Evolutionary conservation across 2,888 invertebrate species (phyloP).

Genomic region (Lithosia quadra): DNA sequence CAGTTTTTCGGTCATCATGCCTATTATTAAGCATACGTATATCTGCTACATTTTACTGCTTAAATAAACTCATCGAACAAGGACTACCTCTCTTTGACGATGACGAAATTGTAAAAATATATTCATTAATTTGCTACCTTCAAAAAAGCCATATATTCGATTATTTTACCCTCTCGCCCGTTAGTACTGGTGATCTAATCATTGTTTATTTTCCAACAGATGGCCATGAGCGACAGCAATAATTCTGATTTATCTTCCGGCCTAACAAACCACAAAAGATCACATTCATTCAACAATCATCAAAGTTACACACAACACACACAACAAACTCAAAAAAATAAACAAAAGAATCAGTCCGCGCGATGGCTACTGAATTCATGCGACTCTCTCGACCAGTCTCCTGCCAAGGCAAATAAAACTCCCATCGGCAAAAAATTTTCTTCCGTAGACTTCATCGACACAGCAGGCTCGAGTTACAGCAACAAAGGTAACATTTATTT

Average conservation of each 20-base stretch:
- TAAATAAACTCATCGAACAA: constrained; percentile 57
- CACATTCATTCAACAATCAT: constrained; percentile 90
- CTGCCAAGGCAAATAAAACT: constrained; percentile 78
- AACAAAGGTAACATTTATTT: constrained; percentile 79
- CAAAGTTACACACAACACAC: constrained; percentile 89
- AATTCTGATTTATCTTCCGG: constrained; percentile 81
- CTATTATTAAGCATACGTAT: constrained; percentile 12
- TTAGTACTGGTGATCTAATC: constrained; percentile 21
- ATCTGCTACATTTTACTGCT: constrained; percentile 49
- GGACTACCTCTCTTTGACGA: no score
- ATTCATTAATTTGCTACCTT: constrained; percentile 31
- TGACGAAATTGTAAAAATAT: no score
- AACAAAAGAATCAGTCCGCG: constrained; percentile 88
- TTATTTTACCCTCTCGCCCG: constrained; percentile 7
- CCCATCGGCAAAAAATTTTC: constrained; percentile 88
- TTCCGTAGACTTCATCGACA: constrained; percentile 85
- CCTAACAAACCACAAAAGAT: constrained; percentile 89
- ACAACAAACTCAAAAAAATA: constrained; percentile 87
- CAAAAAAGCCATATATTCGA: constrained; percentile 13
- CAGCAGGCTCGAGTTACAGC: constrained; percentile 85
- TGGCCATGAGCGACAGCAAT: constrained; percentile 89
- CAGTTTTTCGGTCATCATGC: not conserved
- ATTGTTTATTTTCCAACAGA: constrained; percentile 76
- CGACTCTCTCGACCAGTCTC: constrained; percentile 83
- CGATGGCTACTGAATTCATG: constrained; percentile 84